Conservation (phyloP, 2,888 invertebrate genomes). For the Allophyes oxyacanthae region DNA sequence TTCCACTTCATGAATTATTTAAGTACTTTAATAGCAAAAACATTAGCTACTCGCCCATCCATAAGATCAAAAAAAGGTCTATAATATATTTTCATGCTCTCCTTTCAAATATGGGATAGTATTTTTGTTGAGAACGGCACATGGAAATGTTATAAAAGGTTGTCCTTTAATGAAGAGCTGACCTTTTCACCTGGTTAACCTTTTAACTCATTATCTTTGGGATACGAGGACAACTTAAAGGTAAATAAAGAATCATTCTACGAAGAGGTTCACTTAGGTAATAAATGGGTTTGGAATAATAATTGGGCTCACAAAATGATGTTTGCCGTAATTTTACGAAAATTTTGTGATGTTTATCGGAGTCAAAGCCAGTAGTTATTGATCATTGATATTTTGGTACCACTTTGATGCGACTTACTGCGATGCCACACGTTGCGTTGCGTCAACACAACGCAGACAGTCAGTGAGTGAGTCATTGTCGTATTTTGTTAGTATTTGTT, state of each 20-base stretch:
- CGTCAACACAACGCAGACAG: too few species aligned
- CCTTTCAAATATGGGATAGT: slow-evolving; percentile 3
- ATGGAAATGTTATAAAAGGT: slow-evolving; percentile 10
- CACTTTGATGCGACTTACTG: too few species aligned
- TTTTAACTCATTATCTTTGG: slow-evolving; percentile 33
- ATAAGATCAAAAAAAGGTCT: slow-evolving; percentile 2
- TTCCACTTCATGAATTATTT: too few species aligned
- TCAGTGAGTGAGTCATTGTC: too few species aligned
- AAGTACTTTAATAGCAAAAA: too few species aligned
- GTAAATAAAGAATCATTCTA: slow-evolving; percentile 34
- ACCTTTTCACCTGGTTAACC: slow-evolving; percentile 48
- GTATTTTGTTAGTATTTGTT: too few species aligned
- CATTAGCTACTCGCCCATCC: too few species aligned
- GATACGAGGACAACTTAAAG: slow-evolving; percentile 11
- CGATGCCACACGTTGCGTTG: too few species aligned
- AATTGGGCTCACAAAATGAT: slow-evolving; percentile 5
- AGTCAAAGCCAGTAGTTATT: too few species aligned
- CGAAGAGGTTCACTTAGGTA: slow-evolving; percentile 16
- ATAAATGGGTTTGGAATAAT: slow-evolving; percentile 30
- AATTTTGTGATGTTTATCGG: too few species aligned
- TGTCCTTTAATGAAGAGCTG: slow-evolving; percentile 32
- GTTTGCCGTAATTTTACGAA: too few species aligned
- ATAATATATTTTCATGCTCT: background rate
- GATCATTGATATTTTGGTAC: too few species aligned
- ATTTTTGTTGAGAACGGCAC: slow-evolving; percentile 11